Base-by-base conservation (phyloP, 2,797 vertebrate genomes). In the Cossypha niveicapilla region DNA sequence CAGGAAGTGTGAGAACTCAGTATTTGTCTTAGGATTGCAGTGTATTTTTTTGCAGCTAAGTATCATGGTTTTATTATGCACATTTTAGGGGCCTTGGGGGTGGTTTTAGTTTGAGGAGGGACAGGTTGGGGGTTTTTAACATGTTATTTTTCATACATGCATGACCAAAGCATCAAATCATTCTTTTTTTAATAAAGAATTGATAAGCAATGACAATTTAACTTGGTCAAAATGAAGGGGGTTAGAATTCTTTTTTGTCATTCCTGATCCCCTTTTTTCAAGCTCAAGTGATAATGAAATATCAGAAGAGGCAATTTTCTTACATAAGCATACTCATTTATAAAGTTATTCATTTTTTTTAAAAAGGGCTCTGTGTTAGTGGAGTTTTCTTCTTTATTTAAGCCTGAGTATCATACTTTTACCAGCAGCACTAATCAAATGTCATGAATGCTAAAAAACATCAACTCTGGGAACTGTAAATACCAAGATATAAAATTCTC, bases 341-440 rank as follows among this genome's bases (percentile, higher is more conserved):
- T 68, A 21, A 70, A 57, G 34, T 51, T 37, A 21, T 1, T 48
- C 0, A 24, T 68, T 67, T 35, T 35, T 35, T 35, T 23, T 44
- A 56, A 75, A 79, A 47, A 44, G 15, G 75, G 13, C 58, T 86
- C 17, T 53, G 5, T 84, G 51, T 66, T 86, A 61, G 15, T 24
- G 2, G 37, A 74, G 15, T 62, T 7, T 8, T 67, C 32, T 72
- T 70, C 77, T 66, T 85, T 24, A 68, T 17, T 41, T 21, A 22
- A 44, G 39, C 44, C 47, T 54, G 47, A 71, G 32, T 39, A 23
- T 60, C 47, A 13, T 3, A 18, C 51, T 73, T 60, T 13, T n/a
- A 54, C n/a, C 70, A 87, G 78, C 48, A 74, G 63, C 62, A 47
- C 24, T n/a, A 23, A 25, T 57, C 56, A 87, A 76, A 70, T 57